phyloP scores from a whole-genome alignment of 92 coral and sea anemone species.

The Zoanthus sansibaricus region DNA sequence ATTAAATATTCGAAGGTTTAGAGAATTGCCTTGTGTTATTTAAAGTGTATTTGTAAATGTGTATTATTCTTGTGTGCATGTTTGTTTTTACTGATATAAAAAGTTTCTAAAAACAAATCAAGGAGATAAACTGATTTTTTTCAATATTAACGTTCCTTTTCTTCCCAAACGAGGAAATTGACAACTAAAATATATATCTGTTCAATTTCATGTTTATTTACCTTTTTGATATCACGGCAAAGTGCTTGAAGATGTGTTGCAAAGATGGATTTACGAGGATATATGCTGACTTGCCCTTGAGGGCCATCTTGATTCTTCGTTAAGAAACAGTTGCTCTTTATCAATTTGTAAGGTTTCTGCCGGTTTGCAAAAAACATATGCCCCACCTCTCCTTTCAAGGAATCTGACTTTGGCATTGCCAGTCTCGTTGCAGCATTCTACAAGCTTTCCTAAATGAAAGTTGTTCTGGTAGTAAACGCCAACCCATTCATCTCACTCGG shows the following conservation, averaged over 20 bases:
- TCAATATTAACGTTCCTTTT: no score
- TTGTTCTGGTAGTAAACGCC: neutral
- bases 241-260: neutral
- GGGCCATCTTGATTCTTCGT: neutral
- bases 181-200: no score
- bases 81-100: no score
- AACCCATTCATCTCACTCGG: neutral
- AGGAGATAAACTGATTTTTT: no score
- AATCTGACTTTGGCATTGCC: neutral
- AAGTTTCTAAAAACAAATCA: no score
- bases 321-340: neutral
- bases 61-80: no score
- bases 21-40: no score
- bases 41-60: no score
- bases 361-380: neutral
- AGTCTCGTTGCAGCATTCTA: constrained; percentile 5
- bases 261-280: neutral
- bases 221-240: neutral
- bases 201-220: neutral
- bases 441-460: neutral
- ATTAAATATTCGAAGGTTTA: no score
- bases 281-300: neutral
- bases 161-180: no score
- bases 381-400: neutral
- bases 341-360: neutral